Base-by-base conservation (phyloP, 2,888 invertebrate species). In the Acronicta aceris region DNA sequence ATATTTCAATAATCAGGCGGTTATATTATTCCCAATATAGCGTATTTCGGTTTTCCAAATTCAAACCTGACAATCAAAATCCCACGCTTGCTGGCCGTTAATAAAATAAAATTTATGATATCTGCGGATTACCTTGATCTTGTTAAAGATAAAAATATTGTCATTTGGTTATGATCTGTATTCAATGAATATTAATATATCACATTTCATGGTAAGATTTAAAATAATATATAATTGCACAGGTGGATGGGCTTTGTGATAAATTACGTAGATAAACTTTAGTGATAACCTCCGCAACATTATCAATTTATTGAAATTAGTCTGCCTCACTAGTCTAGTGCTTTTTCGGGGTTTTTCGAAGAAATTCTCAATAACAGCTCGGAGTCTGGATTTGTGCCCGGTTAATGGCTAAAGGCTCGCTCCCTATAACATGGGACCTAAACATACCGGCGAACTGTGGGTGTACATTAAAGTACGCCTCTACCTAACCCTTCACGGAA, bases 241-340 rank as follows among this genome's bases (percentile, higher is more conserved):
- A 81, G 77, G 74, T 79, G 81, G 78, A 71, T 52, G 43, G 50
- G 59, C 65, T 60, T 38, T 60, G 59, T 74, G 52, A 59, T 62
- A 59, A 58, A 68, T 69, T 58, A 61, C 40, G 51, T 48, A 58
- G 77, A n/a, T n/a, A n/a, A 80, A 79, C 76, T 76, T 71, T 68
- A 61, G 45, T 12, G 33, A 33, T n/a, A n/a, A 38, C 38, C 38
- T 38, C 5, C 36, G 13, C 4, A 21, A 21, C 21, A 21, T 21
- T 21, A 21, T 21, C n/a, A n/a, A n/a, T n/a, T n/a, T n/a, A n/a
- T n/a, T n/a, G n/a, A n/a, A n/a, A n/a, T n/a, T n/a, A n/a, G n/a
- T n/a, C n/a, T n/a, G n/a, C n/a, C n/a, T n/a, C n/a, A n/a, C n/a
- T n/a, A n/a, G n/a, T n/a, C n/a, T n/a, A n/a, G n/a, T n/a, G n/a